phyloP scores from a whole-genome alignment of 2,797 vertebrate species.

The Tapera naevia region DNA sequence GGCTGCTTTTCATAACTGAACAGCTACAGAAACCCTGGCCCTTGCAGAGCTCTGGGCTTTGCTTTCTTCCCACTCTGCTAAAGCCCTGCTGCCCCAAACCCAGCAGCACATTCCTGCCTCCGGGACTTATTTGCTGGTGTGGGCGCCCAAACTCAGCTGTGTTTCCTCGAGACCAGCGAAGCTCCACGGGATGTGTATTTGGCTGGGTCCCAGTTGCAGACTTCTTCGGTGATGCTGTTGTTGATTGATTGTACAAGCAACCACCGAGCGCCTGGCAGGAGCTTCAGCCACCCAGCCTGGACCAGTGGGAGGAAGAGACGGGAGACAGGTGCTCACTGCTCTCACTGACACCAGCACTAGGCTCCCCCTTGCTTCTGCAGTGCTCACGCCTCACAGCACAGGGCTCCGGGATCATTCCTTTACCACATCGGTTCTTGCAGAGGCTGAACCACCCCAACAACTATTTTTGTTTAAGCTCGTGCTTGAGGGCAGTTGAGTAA shows the following conservation, averaged over 20 bases:
- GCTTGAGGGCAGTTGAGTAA: background rate
- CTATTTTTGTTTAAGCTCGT: background rate
- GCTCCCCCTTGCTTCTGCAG: background rate
- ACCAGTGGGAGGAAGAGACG: background rate
- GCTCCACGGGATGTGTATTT: background rate
- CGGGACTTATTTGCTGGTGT: fast-evolving
- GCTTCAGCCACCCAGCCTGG: background rate
- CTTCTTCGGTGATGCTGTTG: background rate
- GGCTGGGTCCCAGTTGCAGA: background rate
- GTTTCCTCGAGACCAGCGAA: background rate
- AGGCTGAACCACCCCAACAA: background rate
- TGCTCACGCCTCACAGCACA: fast-evolving
- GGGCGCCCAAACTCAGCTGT: fast-evolving
- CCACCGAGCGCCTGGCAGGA: fast-evolving
- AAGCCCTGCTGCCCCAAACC: background rate
- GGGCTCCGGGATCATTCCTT: background rate
- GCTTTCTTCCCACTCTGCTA: background rate
- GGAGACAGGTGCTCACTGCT: background rate
- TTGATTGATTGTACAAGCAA: background rate
- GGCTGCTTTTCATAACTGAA: background rate
- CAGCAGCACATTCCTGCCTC: background rate
- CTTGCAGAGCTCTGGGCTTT: fast-evolving
- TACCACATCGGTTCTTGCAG: fast-evolving
- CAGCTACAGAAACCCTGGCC: background rate
- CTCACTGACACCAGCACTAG: fast-evolving